Conservation (phyloP, 2,113 vertebrate species). For the Monopterus albus region DNA sequence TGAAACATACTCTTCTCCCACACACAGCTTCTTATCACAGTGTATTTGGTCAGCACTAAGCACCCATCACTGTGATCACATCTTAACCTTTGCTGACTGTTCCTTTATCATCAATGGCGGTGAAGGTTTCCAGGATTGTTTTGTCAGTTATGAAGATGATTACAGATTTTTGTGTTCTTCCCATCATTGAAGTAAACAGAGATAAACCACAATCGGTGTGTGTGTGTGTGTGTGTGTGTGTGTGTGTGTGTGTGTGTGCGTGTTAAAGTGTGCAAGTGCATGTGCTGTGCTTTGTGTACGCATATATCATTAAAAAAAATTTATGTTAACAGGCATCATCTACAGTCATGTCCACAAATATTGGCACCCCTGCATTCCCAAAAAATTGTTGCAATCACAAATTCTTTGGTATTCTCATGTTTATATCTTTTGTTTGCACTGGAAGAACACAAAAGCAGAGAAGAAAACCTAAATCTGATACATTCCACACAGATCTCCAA, state of each 20-base stretch:
- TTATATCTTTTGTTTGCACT: no score
- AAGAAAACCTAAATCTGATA: no score
- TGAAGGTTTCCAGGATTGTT: conserved; percentile 19
- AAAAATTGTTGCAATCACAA: no score
- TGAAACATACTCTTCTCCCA: conserved; percentile 1
- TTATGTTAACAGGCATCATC: no score
- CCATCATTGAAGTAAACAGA: background rate
- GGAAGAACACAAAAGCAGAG: no score
- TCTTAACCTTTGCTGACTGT: conserved; percentile 15
- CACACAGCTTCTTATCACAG: conserved; percentile 9
- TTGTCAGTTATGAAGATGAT: conserved; percentile 19
- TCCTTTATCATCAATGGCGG: background rate
- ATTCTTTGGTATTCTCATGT: no score
- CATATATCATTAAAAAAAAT: no score
- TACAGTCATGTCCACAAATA: no score
- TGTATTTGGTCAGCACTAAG: background rate
- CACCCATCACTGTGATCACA: background rate
- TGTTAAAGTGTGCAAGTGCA: background rate
- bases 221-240: no score
- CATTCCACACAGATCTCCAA: no score
- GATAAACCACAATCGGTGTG: background rate
- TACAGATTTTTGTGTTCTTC: conserved; percentile 1
- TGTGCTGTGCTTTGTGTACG: background rate
- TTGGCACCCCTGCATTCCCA: no score
- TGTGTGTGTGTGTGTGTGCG: background rate